Evolutionary conservation across 1,140 invertebrate species (phyloP).

Genomic region (Aphelinus atriplicis): DNA sequence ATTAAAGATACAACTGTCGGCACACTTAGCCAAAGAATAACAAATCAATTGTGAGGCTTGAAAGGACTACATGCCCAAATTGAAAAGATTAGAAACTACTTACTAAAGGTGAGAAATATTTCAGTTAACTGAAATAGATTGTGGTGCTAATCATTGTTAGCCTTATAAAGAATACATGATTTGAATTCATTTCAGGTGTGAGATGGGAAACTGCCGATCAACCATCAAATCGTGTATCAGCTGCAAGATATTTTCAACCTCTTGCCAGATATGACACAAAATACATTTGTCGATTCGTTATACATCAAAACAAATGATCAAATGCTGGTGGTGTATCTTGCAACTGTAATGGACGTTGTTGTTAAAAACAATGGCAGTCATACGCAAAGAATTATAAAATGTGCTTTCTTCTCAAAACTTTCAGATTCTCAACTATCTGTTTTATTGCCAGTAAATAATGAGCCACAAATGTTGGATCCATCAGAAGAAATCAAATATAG

Average conservation of each 20-base stretch:
- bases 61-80: slow-evolving; percentile 97
- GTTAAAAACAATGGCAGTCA: slow-evolving; percentile 58
- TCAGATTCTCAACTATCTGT: slow-evolving; percentile 58
- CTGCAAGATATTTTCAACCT: slow-evolving; percentile 99
- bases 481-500: slow-evolving; percentile 52
- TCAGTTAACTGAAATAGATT: too few relatives aligned
- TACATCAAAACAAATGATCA: slow-evolving; percentile 99
- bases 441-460: slow-evolving; percentile 45
- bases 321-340: slow-evolving; percentile 97
- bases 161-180: too few relatives aligned
- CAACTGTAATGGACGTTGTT: slow-evolving; percentile 61
- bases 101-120: slow-evolving; percentile 82
- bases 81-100: slow-evolving; percentile 91
- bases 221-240: slow-evolving; percentile 98
- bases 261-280: slow-evolving; percentile 93
- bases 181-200: slow-evolving; percentile 75
- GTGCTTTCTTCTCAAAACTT: slow-evolving; percentile 52
- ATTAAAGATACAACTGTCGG: slow-evolving; percentile 99
- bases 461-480: slow-evolving; percentile 52
- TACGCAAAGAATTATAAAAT: slow-evolving; percentile 40
- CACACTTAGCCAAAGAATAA: slow-evolving; percentile 96
- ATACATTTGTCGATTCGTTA: slow-evolving; percentile 92
- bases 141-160: too few relatives aligned
- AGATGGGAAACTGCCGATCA: slow-evolving; percentile 91
- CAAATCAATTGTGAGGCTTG: slow-evolving; percentile 95